Evolutionary conservation across 2,113 vertebrate genomes (phyloP), one percentile per base, ranked within the genome.

Genomic region (Notarius lentiginosus): DNA sequence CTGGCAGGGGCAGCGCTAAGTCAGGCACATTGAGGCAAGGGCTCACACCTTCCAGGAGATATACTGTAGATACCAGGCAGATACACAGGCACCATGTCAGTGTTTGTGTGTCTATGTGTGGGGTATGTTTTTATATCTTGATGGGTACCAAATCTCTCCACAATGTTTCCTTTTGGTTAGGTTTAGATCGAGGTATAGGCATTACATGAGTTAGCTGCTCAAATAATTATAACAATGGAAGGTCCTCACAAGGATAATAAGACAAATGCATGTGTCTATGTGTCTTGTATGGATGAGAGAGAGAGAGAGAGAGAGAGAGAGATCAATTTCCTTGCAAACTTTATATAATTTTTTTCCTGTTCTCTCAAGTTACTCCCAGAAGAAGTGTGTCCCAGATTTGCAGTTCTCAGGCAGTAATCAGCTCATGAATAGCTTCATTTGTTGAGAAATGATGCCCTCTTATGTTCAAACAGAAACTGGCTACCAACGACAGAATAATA

Each of bases 361-460:
- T 77, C 22, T n/a, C 41, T 73, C 47, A 47, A 47, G 41, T 47
- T 11, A 47, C 70, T 73, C 47, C 47, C 73, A 76, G 41, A 76
- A 51, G 73, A 53, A n/a, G 11, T 5, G 51, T 58, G 51, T 56
- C 51, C 51, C 76, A 79, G 51, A 79, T 79, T 79, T 58, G 24
- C 53, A 56, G 53, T 2, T 58, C 51, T 27, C n/a, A 79, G 6
- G 15, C 7, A 30, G n/a, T 79, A 53, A 11, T 27, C 55, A 61
- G 63, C 7, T 22, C 17, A 20, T 53, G 7, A 86, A 66, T 51
- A 5, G 2, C 10, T 27, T 41, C 27, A 73, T 87, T 70, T 68
- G 76, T 85, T 66, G 87, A 72, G 79, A 56, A 41, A n/a, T 76
- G 6, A 24, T 75, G 79, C 89, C 89, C 88, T 89, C 89, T 87